Percentiles rank a stretch among this genome's conserved stretches.
phyloP scores from a whole-genome alignment of 2,113 vertebrate species.

The Motacilla alba region DNA sequence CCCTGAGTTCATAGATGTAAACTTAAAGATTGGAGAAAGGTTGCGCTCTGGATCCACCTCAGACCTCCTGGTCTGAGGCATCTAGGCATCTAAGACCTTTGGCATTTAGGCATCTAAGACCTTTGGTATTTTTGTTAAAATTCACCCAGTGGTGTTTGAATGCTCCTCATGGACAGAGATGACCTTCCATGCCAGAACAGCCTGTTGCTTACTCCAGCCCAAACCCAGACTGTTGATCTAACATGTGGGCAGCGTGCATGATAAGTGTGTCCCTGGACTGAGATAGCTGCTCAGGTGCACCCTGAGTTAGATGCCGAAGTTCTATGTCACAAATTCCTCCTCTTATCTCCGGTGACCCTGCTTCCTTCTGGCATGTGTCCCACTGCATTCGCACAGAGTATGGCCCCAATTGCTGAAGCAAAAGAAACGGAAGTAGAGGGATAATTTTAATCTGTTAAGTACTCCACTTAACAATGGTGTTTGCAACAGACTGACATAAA shows the following conservation, averaged over 20 bases:
- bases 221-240: background rate
- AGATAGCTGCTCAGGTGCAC: background rate
- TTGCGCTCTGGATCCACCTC: background rate
- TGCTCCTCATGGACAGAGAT: background rate
- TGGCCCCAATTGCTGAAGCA: background rate
- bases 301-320: background rate
- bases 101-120: background rate
- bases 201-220: background rate
- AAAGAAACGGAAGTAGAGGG: constrained; percentile 4
- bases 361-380: background rate
- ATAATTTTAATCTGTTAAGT: constrained; percentile 2
- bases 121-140: background rate
- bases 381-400: background rate
- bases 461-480: constrained; percentile 6
- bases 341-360: background rate
- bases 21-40: background rate
- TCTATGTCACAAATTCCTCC: background rate
- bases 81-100: background rate
- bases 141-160: background rate
- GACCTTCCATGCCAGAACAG: background rate
- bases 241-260: background rate
- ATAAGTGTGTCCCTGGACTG: background rate
- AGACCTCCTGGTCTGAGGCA: background rate
- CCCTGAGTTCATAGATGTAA: background rate
- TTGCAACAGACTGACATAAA: background rate